phyloP scores from a whole-genome alignment of 2,113 vertebrate species.

The Trachemys scripta region DNA sequence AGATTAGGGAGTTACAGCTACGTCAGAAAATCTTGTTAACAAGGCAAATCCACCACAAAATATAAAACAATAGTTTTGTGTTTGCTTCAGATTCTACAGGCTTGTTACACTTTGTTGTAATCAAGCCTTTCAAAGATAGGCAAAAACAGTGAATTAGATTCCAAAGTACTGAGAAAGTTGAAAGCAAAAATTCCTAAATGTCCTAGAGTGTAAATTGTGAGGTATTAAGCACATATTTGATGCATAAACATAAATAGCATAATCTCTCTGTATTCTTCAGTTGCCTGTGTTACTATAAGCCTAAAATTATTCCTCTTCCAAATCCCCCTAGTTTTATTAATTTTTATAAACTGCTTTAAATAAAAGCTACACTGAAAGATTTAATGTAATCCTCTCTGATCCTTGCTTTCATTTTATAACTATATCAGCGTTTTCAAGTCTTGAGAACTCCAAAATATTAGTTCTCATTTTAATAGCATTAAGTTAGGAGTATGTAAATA shows the following conservation, averaged over 20 bases:
- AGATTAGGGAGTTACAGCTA: constrained; percentile 57
- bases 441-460: constrained; percentile 61
- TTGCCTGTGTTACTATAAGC: constrained; percentile 65
- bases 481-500: constrained; percentile 66
- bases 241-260: constrained; percentile 76
- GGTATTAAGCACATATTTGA: constrained; percentile 66
- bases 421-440: constrained; percentile 56
- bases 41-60: constrained; percentile 51
- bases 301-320: constrained; percentile 76
- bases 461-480: constrained; percentile 66
- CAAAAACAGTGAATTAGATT: constrained; percentile 32
- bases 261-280: constrained; percentile 73
- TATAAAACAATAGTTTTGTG: constrained; percentile 18
- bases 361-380: constrained; percentile 70
- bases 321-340: constrained; percentile 78
- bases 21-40: constrained; percentile 62
- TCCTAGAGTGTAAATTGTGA: constrained; percentile 62
- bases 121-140: constrained; percentile 3
- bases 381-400: constrained; percentile 72
- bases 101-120: not conserved
- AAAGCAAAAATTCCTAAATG: constrained; percentile 62
- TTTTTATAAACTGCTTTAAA: constrained; percentile 80
- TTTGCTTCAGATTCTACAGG: constrained; percentile 20
- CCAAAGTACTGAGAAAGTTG: constrained; percentile 18
- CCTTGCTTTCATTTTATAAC: constrained; percentile 62